A percentile compares a stretch with the other conserved stretches of the same genome.
Evolutionary conservation across 2,113 vertebrate genomes (phyloP).

Genomic region (Zosterops japonicus): DNA sequence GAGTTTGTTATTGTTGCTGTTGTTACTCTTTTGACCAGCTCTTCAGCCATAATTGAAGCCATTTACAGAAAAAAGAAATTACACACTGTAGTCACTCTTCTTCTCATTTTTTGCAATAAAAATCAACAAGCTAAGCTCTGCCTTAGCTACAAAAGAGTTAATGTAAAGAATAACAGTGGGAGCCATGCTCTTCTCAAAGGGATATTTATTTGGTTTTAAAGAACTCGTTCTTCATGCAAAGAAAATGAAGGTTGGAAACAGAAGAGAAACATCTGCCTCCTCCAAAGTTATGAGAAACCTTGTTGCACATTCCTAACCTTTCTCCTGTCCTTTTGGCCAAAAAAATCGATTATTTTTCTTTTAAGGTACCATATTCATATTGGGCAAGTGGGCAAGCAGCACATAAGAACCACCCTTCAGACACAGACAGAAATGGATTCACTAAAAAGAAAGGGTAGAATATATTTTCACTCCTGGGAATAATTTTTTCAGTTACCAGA

Average conservation of each 20-base stretch:
- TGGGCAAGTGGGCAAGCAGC: slow-evolving; percentile 55
- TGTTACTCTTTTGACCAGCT: not conserved
- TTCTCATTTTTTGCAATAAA: not conserved
- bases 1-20: not conserved
- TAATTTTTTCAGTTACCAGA: not conserved
- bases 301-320: slow-evolving; percentile 72
- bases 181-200: slow-evolving; percentile 46
- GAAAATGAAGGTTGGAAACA: slow-evolving; percentile 74
- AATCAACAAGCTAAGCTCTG: not conserved
- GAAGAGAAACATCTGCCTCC: slow-evolving; percentile 76
- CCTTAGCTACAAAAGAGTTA: slow-evolving; percentile 40
- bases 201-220: slow-evolving; percentile 74
- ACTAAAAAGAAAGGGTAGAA: not conserved
- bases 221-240: slow-evolving; percentile 68
- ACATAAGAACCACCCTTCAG: slow-evolving; percentile 20
- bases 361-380: slow-evolving; percentile 62
- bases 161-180: slow-evolving; percentile 41
- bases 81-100: not conserved
- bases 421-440: not conserved
- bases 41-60: not conserved
- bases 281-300: slow-evolving; percentile 72
- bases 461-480: slow-evolving; percentile 44
- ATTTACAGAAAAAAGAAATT: not conserved
- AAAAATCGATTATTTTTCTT: slow-evolving; percentile 66
- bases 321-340: slow-evolving; percentile 66